A percentile compares a stretch with the other conserved stretches of the same genome.
Conservation (phyloP, 2,797 vertebrate species). For the Echeneis naucrates region DNA sequence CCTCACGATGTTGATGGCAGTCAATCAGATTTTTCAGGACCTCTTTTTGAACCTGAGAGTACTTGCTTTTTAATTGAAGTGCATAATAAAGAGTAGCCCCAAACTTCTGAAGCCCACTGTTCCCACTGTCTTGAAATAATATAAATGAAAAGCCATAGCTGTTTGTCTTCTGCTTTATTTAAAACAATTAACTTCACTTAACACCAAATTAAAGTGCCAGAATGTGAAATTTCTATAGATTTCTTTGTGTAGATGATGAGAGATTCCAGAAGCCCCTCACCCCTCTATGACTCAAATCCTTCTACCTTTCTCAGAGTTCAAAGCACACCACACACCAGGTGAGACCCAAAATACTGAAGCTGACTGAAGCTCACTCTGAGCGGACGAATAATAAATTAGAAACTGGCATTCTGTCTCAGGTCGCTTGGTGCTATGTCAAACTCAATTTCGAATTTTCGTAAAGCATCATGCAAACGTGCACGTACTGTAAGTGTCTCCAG, state of each 20-base stretch:
- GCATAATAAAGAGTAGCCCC: too few relatives aligned
- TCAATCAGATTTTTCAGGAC: not conserved
- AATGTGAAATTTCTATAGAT: not conserved
- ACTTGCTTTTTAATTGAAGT: too few relatives aligned
- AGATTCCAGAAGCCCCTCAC: constrained; percentile 53
- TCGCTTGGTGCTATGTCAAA: too few relatives aligned
- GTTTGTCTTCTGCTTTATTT: not conserved
- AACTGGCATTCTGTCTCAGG: too few relatives aligned
- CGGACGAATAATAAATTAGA: constrained; percentile 3
- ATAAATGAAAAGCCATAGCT: not conserved
- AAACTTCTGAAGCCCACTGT: not conserved
- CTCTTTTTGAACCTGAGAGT: not conserved
- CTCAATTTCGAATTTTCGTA: too few relatives aligned
- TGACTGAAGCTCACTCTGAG: constrained; percentile 23
- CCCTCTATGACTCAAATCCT: constrained; percentile 63
- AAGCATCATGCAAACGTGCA: too few relatives aligned
- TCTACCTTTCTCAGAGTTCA: constrained; percentile 54
- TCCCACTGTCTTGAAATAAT: not conserved
- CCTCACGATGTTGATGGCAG: not conserved
- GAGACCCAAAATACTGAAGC: constrained; percentile 31
- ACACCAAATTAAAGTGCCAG: not conserved
- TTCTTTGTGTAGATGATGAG: constrained; percentile 41
- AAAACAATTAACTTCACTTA: not conserved
- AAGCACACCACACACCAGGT: constrained; percentile 46
- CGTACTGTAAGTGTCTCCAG: too few relatives aligned